Evolutionary conservation across 2,888 invertebrate genomes (phyloP).

Genomic region (Andrena hattorfiana): DNA sequence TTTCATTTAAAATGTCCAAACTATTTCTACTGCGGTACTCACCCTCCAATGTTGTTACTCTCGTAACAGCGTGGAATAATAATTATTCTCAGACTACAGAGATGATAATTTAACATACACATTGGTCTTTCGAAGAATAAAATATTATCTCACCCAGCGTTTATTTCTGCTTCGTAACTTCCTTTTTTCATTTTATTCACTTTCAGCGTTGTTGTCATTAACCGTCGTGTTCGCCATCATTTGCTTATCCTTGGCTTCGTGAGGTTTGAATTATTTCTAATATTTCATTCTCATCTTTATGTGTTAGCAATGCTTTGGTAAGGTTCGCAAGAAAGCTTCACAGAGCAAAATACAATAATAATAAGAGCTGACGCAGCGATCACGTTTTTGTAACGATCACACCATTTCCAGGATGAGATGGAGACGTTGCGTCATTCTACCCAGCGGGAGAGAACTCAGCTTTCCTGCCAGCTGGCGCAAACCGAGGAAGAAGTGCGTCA

Average conservation of each 20-base stretch:
- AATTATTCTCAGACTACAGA: conserved; percentile 22
- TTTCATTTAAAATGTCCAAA: conserved; percentile 38
- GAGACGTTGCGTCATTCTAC: conserved; percentile 91
- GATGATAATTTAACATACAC: conserved; percentile 6
- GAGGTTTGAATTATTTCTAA: conserved; percentile 61
- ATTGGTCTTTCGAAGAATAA: neutral
- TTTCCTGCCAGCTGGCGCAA: conserved; percentile 90
- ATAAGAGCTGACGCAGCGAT: neutral
- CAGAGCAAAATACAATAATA: conserved; percentile 42
- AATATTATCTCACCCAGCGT: conserved; percentile 18
- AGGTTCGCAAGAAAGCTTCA: conserved; percentile 59
- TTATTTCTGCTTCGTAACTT: conserved; percentile 49
- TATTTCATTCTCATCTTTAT: conserved; percentile 44
- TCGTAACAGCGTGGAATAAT: conserved; percentile 54
- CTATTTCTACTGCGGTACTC: conserved; percentile 59
- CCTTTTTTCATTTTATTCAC: conserved; percentile 47
- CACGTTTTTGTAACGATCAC: conserved; percentile 27
- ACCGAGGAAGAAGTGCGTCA: conserved; percentile 92
- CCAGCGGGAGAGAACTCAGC: conserved; percentile 89
- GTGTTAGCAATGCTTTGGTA: conserved; percentile 64
- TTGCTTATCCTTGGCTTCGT: conserved; percentile 57
- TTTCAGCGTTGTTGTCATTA: conserved; percentile 53
- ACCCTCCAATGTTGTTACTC: conserved; percentile 65
- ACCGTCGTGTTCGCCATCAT: conserved; percentile 41
- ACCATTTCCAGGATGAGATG: conserved; percentile 90